These are phyloP conservation scores for Drosophila helvetica DNA, from an alignment of 2,888 invertebrate genomes.

Conservation along the genomic window DNA sequence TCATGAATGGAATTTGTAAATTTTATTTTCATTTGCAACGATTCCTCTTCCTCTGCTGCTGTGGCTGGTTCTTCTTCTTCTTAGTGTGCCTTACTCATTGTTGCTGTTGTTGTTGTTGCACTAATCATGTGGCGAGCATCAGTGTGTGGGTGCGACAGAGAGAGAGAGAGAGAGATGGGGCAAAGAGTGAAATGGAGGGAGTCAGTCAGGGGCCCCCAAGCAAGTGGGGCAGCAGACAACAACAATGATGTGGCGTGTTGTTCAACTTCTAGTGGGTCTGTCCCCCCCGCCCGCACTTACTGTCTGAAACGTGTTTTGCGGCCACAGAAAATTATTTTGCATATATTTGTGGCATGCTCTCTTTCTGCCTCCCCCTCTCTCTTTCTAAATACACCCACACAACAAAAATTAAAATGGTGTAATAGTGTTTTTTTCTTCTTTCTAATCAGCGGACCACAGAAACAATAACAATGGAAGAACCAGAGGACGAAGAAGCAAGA, in stretches of 20 bases:
- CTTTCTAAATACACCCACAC: slow-evolving; percentile 19
- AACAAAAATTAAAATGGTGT: background rate
- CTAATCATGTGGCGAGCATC: slow-evolving; percentile 71
- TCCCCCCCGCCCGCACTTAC: background rate
- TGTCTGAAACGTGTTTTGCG: slow-evolving; percentile 65
- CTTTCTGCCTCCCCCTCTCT: slow-evolving; percentile 4
- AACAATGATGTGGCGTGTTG: slow-evolving; percentile 55
- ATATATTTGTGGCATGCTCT: slow-evolving; percentile 46
- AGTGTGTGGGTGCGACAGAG: slow-evolving; percentile 9
- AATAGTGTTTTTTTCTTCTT: slow-evolving; percentile 39
- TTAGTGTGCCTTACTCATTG: slow-evolving; percentile 7
- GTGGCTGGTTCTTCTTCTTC: slow-evolving; percentile 15
- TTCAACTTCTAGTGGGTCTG: slow-evolving; percentile 22
- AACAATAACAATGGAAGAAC: slow-evolving; percentile 11
- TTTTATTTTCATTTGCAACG: slow-evolving; percentile 80
- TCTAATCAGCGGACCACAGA: slow-evolving; percentile 33
- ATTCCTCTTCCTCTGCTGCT: slow-evolving; percentile 31
- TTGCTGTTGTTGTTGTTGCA: slow-evolving; percentile 47
- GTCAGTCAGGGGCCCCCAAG: slow-evolving; percentile 43
- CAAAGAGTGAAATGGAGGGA: slow-evolving; percentile 8
- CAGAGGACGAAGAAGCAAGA: slow-evolving; percentile 12
- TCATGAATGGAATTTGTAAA: slow-evolving; percentile 84
- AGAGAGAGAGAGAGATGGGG: slow-evolving; percentile 7
- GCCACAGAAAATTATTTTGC: slow-evolving; percentile 30
- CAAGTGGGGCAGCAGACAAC: slow-evolving; percentile 73